Evolutionary conservation across 2,113 vertebrate genomes (phyloP).

Genomic region (Glaucomys volans): DNA sequence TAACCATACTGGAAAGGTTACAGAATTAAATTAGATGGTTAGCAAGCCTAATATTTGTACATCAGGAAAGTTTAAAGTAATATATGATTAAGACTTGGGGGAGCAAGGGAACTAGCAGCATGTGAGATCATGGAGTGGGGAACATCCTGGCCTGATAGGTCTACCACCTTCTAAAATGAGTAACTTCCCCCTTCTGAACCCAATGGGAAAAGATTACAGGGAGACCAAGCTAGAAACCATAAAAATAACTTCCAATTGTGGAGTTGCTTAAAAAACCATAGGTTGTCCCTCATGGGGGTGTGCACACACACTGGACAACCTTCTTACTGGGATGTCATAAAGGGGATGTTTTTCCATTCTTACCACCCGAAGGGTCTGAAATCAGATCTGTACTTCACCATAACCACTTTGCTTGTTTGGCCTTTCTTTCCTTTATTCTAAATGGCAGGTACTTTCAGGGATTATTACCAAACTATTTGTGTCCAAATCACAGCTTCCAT

Average conservation of each 20-base stretch:
- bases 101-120: background rate
- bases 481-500: constrained; percentile 74
- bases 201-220: background rate
- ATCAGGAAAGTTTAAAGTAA: background rate
- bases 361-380: background rate
- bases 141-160: background rate
- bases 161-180: background rate
- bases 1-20: background rate
- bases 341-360: background rate
- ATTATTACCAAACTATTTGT: constrained; percentile 74
- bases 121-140: background rate
- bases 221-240: background rate
- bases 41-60: background rate
- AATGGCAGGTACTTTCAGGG: constrained; percentile 67
- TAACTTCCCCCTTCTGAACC: background rate
- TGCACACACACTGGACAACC: background rate
- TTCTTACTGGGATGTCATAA: background rate
- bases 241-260: background rate
- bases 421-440: background rate
- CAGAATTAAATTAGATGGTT: background rate
- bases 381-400: constrained; percentile 10
- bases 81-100: background rate
- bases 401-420: constrained; percentile 25
- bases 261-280: background rate
- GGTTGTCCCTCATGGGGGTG: background rate